Base-by-base conservation (phyloP, 1,140 invertebrate genomes). In the Drosophila trapezifrons region DNA sequence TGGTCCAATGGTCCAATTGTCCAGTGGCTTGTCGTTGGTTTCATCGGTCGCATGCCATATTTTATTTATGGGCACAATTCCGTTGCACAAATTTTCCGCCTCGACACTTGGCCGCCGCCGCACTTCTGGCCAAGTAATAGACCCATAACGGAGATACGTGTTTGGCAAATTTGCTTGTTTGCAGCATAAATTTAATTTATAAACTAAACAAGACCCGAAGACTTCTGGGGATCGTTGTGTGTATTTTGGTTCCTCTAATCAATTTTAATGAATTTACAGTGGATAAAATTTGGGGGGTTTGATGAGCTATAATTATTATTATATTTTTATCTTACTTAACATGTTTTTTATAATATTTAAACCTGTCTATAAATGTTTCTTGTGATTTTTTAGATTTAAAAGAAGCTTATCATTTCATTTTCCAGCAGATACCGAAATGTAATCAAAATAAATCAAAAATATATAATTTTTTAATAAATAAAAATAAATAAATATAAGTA, bases 21-120 rank as follows among this genome's bases (percentile, higher is more conserved):
- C 1, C 46, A 25, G n/a, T 29, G 45, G 32, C 15, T 54, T 29
- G 27, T 20, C 18, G 17, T 32, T 56, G 22, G 57, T 45, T 47
- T 35, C 55, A 49, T 43, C 55, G 70, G 40, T 67, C 37, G 51
- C 20, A 47, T 71, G 76, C 73, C 80, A 81, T 74, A 76, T 81
- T 82, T 86, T 86, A 85, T 85, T 85, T 86, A 85, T 85, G 82
- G 46, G 4, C 55, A 69, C 81, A 65, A 66, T 66, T 65, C 64
- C 74, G 46, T 40, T 49, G 60, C 47, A 85, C 76, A 79, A 87
- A 83, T 73, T 80, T 77, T 47, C 75, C 51, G 46, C 29, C 60
- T 60, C 62, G 52, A 47, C 52, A 25, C 46, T 57, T 59, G 55
- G 40, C 43, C 37, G 17, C 43, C 37, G 17, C 17, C 74, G 49